These are phyloP conservation scores for Dipodomys merriami DNA, from an alignment of 2,113 vertebrate genomes.

Conservation along the genomic window DNA sequence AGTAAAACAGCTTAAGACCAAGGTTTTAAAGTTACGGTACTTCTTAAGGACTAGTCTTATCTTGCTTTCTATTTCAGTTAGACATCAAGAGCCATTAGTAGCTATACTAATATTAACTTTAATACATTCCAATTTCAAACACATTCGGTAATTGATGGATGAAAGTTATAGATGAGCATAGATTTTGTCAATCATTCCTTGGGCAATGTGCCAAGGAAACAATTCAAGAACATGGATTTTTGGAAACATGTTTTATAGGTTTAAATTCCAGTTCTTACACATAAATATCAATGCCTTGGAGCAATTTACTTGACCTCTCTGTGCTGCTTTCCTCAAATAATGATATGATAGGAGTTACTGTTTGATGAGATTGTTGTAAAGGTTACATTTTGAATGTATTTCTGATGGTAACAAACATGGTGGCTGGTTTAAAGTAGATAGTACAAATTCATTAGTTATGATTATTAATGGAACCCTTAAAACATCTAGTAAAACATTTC, in stretches of 20 bases:
- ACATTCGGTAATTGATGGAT: neutral
- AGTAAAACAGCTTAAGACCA: neutral
- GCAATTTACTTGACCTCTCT: neutral
- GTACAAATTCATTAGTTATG: neutral
- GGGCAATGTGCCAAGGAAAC: neutral
- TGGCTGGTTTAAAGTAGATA: neutral
- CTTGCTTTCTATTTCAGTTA: conserved; percentile 38
- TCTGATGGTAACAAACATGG: conserved; percentile 5
- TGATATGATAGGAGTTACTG: neutral
- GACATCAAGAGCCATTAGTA: neutral
- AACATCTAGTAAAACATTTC: neutral
- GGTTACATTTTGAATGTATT: neutral
- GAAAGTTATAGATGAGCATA: neutral
- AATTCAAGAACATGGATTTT: conserved; percentile 15
- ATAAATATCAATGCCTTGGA: neutral
- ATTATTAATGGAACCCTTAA: neutral
- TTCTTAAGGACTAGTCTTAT: neutral
- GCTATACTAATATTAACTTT: neutral
- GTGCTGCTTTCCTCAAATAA: neutral
- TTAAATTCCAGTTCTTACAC: conserved; percentile 8
- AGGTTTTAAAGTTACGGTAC: neutral
- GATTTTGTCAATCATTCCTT: conserved; percentile 45
- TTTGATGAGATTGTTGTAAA: neutral
- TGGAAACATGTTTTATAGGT: neutral
- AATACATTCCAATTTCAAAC: neutral